Base-by-base conservation (phyloP, 2,113 vertebrate genomes). In the Drymodes brunneopygia region DNA sequence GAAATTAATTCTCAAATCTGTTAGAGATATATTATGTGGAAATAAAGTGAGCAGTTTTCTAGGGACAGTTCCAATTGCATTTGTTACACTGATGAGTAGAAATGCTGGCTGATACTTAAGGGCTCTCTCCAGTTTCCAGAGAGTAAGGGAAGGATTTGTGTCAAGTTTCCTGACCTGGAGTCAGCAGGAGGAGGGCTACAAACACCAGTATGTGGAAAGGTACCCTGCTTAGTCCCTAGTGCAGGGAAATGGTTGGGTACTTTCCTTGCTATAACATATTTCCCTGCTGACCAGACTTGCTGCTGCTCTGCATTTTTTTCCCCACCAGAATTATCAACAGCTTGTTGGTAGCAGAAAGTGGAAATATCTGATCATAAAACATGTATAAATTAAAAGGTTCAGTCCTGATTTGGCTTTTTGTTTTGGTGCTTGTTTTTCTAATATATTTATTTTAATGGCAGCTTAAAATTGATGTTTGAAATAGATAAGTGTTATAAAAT, bases 331-430 rank as follows among this genome's bases (percentile, higher is more conserved):
- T 74, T 89, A 48, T 77, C 28, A 45, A 5, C 14, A 75, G 5
- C 17, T 62, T 83, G 4, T 12, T 48, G 19, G 11, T 33, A 45
- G 27, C 16, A 64, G 15, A 57, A 85, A 71, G 24, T 36, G 10
- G 57, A 75, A 25, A 81, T n/a, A 64, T 10, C 17, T 88, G 72
- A 47, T n/a, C 7, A 86, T 50, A 74, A 71, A 74, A 69, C 19
- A 3, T 27, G n/a, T 31, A 57, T 22, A 74, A 81, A 64, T 70
- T 66, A 54, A 87, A 84, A 87, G 7, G 5, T 50, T 8, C 35
- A 31, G 21, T 45, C 23, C 16, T 2, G 0, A 9, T 72, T 57
- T 57, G 2, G 0, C 24, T 23, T 29, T n/a, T 16, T 54, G 6
- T 7, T 40, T 31, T 21, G 4, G 5, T 16, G 5, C 2, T 19